Evolutionary conservation across 35 echinoderm and acorn worm species (phyloP).

Genomic region (Anneissia japonica): DNA sequence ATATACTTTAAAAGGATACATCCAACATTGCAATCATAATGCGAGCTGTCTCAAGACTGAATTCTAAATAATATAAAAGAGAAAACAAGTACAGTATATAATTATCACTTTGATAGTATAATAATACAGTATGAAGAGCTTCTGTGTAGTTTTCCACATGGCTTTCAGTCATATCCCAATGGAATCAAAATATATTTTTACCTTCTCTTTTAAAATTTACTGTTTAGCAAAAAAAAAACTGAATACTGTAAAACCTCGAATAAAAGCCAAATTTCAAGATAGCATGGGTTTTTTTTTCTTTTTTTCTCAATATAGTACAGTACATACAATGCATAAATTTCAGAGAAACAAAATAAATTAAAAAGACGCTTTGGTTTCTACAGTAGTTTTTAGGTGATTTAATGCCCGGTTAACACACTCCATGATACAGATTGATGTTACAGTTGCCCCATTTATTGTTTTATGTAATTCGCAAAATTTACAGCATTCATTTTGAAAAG

Average conservation of each 20-base stretch:
- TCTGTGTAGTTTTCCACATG: neutral
- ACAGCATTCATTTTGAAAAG: neutral
- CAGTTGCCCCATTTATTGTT: neutral
- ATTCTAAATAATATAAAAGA: constrained; percentile 46
- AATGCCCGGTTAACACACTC: too few species aligned
- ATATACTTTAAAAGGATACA: constrained; percentile 74
- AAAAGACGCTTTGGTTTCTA: too few species aligned
- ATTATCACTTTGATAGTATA: neutral
- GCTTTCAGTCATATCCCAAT: neutral
- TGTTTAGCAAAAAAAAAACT: neutral
- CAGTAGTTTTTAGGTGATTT: too few species aligned
- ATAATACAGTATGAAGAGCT: neutral
- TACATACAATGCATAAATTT: too few species aligned
- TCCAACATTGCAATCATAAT: constrained; percentile 97
- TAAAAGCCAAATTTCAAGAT: too few species aligned
- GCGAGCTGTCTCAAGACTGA: constrained; percentile 63
- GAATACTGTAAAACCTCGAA: neutral
- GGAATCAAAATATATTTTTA: neutral
- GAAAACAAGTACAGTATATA: neutral
- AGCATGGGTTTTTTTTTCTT: too few species aligned
- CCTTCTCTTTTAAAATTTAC: neutral
- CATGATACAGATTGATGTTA: too few species aligned
- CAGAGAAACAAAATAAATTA: too few species aligned
- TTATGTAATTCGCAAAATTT: neutral
- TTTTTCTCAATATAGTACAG: too few species aligned